These are phyloP conservation scores for Caenorhabditis afra DNA, from an alignment of 2,888 invertebrate species.

Conservation along the genomic window DNA sequence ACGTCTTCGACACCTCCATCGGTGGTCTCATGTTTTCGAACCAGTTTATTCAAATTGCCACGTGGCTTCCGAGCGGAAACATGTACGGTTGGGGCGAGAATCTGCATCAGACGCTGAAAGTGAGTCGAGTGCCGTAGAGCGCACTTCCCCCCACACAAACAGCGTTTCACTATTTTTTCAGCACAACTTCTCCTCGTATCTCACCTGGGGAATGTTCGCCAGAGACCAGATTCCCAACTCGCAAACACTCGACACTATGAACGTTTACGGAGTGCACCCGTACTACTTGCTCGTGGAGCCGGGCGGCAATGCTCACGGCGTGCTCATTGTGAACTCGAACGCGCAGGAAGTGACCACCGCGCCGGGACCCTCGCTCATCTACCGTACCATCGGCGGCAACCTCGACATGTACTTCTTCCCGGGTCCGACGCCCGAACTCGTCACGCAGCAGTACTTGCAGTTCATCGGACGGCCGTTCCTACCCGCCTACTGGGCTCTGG, in stretches of 20 bases:
- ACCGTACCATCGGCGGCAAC: conserved; percentile 83
- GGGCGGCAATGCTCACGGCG: conserved; percentile 78
- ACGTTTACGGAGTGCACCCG: conserved; percentile 79
- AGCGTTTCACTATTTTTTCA: conserved; percentile 35
- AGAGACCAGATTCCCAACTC: conserved; percentile 76
- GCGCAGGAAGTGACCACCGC: conserved; percentile 77
- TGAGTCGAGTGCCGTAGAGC: conserved; percentile 18
- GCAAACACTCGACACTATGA: conserved; percentile 65
- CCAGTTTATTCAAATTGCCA: conserved; percentile 78
- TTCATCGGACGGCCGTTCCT: conserved; percentile 75
- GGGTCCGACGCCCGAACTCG: conserved; percentile 81
- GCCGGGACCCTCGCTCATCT: conserved; percentile 84
- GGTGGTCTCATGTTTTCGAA: conserved; percentile 78
- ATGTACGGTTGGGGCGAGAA: conserved; percentile 80
- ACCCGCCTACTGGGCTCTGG: conserved; percentile 81
- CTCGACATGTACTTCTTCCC: conserved; percentile 81
- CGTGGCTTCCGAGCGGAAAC: conserved; percentile 73
- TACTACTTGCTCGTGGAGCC: conserved; percentile 77
- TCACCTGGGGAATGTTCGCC: conserved; percentile 77
- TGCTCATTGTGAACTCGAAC: conserved; percentile 76
- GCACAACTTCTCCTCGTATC: conserved; percentile 76
- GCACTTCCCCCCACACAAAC: neutral
- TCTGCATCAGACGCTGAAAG: conserved; percentile 75
- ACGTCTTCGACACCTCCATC: conserved; percentile 76
- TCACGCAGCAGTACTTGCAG: conserved; percentile 78